Evolutionary conservation across 30 jellyfish, hydroid and myxozoan species (phyloP), one percentile per base, ranked within the genome.

Genomic region (Aurelia sp.): DNA sequence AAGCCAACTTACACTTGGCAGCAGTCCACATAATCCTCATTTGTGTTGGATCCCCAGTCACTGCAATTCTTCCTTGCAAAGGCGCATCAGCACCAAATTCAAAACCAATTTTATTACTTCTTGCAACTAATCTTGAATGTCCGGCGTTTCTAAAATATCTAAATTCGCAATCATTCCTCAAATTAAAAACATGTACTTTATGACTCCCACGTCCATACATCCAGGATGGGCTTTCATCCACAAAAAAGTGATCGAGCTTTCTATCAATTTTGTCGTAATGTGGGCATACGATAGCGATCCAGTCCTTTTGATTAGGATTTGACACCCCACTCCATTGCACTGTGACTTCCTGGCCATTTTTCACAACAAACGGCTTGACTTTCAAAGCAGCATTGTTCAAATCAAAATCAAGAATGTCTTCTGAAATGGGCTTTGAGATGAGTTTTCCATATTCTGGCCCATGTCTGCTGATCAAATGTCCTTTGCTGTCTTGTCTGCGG

Each of bases 1-100:
- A 44, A 44, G 55, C 55, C 1, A 44, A 44, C 86, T 44, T 80
- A 88, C 96, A 98, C 63, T 77, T 75, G 19, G 95, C 98, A 38
- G 99, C 96, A 3, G 92, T 85, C 99, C 99, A 96, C 99, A 91
- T 91, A 8, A 96, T 94, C 88, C 99, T 91, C 98, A 96, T 96
- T 83, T 96, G 91, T 18, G 95, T 51, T 1, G 99, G 86, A 17
- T 88, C 67, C 17, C 92, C 95, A 31, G 99, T 96, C 83, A 96
- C 65, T 4, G 99, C 93, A 20, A 96, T 51, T 48, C 96, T 98
- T 24, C 97, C 97, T 65, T 96, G 99, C 85, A 88, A 69, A 8
- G 98, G 98, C 0, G 93, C 94, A 44, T 75, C 82, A 6, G 58
- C 87, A 30, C 98, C 98, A 20, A 75, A 86, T 8, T 73, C 90